Conservation (phyloP, 2,888 invertebrate species). For the Eledona agricola region DNA sequence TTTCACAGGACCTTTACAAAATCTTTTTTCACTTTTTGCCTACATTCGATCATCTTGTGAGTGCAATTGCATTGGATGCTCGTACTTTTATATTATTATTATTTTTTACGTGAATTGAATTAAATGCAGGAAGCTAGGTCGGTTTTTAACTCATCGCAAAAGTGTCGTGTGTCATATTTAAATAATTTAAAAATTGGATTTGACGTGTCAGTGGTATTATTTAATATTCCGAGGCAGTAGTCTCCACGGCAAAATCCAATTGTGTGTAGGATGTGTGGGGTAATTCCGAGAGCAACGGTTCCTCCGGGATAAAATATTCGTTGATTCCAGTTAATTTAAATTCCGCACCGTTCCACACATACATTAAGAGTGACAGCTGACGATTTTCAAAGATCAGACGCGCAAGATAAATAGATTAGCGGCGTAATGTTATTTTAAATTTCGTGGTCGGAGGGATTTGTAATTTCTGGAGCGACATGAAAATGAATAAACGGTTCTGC, state of each 20-base stretch:
- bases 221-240: constrained; percentile 39
- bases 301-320: constrained; percentile 45
- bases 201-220: constrained; percentile 34
- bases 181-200: constrained; percentile 32
- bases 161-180: constrained; percentile 31
- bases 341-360: constrained; percentile 37
- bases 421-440: constrained; percentile 1
- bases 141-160: too few species aligned
- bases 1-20: too few species aligned
- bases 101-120: too few species aligned
- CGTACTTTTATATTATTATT: too few species aligned
- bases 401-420: constrained; percentile 5
- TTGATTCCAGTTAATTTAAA: constrained; percentile 46
- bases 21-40: too few species aligned
- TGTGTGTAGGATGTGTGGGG: constrained; percentile 37
- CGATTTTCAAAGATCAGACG: constrained; percentile 24
- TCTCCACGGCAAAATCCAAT: constrained; percentile 38
- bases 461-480: constrained; percentile 1
- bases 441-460: constrained; percentile 1
- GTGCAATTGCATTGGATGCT: too few species aligned
- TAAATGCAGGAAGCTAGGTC: too few species aligned
- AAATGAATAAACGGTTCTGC: constrained; percentile 9
- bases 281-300: constrained; percentile 41
- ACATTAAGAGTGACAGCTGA: constrained; percentile 43
- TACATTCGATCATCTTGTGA: too few species aligned